phyloP scores from a whole-genome alignment of 2,888 invertebrate genomes.

The Microctonus hyperodae region DNA sequence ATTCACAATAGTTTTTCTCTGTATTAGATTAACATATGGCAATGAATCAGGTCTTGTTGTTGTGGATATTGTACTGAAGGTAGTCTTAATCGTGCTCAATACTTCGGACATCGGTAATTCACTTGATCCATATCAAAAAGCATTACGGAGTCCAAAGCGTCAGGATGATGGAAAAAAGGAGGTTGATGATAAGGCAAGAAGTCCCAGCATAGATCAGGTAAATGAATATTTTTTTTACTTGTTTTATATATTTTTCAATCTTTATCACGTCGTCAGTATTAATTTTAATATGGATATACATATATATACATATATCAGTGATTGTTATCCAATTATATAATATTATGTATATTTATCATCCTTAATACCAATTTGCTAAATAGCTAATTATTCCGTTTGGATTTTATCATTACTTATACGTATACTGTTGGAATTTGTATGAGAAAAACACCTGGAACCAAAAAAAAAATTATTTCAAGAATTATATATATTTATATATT shows the following conservation, averaged over 20 bases:
- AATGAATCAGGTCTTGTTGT: slow-evolving; percentile 96
- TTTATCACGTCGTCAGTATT: no score
- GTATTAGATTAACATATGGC: slow-evolving; percentile 90
- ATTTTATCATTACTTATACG: slow-evolving; percentile 28
- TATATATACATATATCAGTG: no score
- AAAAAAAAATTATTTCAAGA: no score
- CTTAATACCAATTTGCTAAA: background rate
- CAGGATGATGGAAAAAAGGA: slow-evolving; percentile 59
- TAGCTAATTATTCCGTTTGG: background rate
- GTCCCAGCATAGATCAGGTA: slow-evolving; percentile 92
- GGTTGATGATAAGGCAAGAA: slow-evolving; percentile 71
- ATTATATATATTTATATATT: no score
- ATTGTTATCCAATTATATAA: no score
- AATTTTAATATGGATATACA: no score
- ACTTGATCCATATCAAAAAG: slow-evolving; percentile 79
- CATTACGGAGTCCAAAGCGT: slow-evolving; percentile 78
- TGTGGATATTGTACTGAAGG: slow-evolving; percentile 92
- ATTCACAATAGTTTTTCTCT: background rate
- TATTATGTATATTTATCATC: background rate
- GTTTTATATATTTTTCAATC: slow-evolving; percentile 26
- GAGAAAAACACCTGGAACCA: background rate
- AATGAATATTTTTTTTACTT: slow-evolving; percentile 44
- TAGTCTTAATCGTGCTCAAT: slow-evolving; percentile 86
- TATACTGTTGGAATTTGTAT: background rate
- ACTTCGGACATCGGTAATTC: slow-evolving; percentile 89